phyloP scores from a whole-genome alignment of 2,113 vertebrate species.

The Eretmochelys imbricata region DNA sequence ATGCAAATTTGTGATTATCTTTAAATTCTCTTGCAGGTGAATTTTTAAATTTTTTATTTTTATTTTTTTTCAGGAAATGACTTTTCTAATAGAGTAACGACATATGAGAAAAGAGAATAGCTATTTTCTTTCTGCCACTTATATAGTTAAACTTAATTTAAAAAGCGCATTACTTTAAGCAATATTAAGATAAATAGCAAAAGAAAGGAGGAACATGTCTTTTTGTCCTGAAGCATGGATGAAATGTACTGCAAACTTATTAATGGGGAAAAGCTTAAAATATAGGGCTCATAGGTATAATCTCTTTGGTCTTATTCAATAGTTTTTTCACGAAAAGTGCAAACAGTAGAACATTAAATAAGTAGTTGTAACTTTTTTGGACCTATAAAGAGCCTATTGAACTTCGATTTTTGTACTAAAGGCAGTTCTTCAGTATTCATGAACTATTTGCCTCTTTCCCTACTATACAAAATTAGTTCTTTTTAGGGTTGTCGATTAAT shows the following conservation, averaged over 20 bases:
- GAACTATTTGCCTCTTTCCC: neutral
- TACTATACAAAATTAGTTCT: neutral
- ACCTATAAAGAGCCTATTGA: neutral
- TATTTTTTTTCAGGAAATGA: neutral
- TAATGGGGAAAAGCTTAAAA: neutral
- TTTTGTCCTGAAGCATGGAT: neutral
- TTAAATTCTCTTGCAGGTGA: neutral
- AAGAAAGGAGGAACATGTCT: neutral
- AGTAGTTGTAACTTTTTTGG: neutral
- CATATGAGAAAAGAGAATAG: neutral
- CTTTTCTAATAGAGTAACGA: neutral
- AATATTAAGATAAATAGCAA: neutral
- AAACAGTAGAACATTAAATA: neutral
- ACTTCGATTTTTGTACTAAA: neutral
- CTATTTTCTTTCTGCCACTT: neutral
- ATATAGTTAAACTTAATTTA: neutral
- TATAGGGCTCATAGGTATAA: neutral
- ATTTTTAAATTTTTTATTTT: neutral
- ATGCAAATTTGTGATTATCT: neutral
- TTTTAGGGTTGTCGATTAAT: neutral
- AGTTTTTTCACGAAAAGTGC: neutral
- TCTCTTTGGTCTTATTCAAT: neutral
- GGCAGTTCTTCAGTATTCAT: neutral
- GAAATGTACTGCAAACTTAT: neutral
- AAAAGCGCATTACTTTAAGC: neutral